Evolutionary conservation across 1,140 invertebrate genomes (phyloP), one percentile per base, ranked within the genome.

Genomic region (Lordiphosa clarofinis): DNA sequence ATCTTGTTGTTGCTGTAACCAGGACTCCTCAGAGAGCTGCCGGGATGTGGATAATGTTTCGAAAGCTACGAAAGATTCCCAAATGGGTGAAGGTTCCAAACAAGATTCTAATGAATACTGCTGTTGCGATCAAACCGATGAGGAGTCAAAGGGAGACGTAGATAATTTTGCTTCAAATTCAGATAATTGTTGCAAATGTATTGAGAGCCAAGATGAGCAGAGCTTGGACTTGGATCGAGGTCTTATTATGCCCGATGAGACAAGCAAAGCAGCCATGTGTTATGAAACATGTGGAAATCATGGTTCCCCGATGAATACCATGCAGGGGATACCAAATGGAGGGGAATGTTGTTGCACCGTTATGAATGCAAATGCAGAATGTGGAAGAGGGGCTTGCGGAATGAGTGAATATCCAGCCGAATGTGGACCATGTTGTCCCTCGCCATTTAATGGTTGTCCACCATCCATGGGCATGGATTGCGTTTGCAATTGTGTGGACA

Each of bases 401-500:
- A 28, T 44, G 42, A 46, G 4, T 28, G 43, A 19, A 8, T 46
- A 6, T 2, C 4, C 11, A 46, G 4, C 11, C 21, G 28, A 6
- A 4, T 24, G 21, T 24, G 21, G 21, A 24, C 21, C 21, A 24
- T 12, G 8, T 7, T 28, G 24, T 42, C 1, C 19, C 7, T 4
- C 9, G 11, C 21, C 19, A 31, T 21, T 3, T 40, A 4, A 11
- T n/a, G n/a, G 7, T 24, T 12, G 8, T 19, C 43, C 35, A 2
- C n/a, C 28, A 8, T 7, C 4, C 3, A 24, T 24, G 28, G 28
- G 31, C 15, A 9, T 9, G 9, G 37, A 36, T n/a, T 5, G 7
- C 8, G 19, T 3, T 19, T 15, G 35, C 15, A 67, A 71, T 9
- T 54, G 36, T 24, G 10, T 62, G 4, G 39, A 66, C 11, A 12